Evolutionary conservation across 2,888 invertebrate species (phyloP).

Genomic region (Ophion slaviceki): DNA sequence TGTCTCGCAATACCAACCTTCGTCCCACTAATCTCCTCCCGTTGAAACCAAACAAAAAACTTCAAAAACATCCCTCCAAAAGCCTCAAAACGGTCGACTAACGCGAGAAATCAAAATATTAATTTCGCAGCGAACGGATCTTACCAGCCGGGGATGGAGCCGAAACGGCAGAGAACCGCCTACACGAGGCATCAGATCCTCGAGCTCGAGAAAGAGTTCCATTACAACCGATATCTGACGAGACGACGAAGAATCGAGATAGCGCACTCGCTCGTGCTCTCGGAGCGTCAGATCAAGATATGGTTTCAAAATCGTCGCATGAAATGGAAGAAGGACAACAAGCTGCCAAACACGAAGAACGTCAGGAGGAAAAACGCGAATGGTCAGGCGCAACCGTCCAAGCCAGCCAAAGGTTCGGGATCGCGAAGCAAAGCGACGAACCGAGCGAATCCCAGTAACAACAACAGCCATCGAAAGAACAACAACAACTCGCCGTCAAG

Average conservation of each 20-base stretch:
- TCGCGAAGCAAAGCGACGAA: constrained; percentile 66
- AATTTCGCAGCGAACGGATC: constrained; percentile 91
- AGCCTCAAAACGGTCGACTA: not conserved
- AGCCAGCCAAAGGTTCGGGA: constrained; percentile 72
- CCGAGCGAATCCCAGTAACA: constrained; percentile 81
- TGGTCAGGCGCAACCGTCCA: constrained; percentile 79
- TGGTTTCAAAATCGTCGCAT: constrained; percentile 94
- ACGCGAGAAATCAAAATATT: constrained; percentile 41
- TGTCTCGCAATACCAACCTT: not conserved
- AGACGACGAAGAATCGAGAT: constrained; percentile 98
- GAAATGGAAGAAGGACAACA: constrained; percentile 96
- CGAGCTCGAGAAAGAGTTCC: constrained; percentile 98
- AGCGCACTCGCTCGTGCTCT: constrained; percentile 96
- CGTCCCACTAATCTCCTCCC: not conserved
- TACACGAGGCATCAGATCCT: constrained; percentile 99
- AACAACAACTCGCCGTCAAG: constrained; percentile 83
- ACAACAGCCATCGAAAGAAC: constrained; percentile 89
- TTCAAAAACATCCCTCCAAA: not conserved
- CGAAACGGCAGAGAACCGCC: constrained; percentile 97
- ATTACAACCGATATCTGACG: constrained; percentile 98
- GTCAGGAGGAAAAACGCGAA: constrained; percentile 86
- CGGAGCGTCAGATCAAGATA: constrained; percentile 95
- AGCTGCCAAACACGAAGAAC: constrained; percentile 93
- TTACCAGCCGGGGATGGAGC: constrained; percentile 96
- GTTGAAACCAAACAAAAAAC: not conserved